These are phyloP conservation scores for Hycleus cichorii DNA, from an alignment of 1,140 invertebrate species.

Conservation along the genomic window DNA sequence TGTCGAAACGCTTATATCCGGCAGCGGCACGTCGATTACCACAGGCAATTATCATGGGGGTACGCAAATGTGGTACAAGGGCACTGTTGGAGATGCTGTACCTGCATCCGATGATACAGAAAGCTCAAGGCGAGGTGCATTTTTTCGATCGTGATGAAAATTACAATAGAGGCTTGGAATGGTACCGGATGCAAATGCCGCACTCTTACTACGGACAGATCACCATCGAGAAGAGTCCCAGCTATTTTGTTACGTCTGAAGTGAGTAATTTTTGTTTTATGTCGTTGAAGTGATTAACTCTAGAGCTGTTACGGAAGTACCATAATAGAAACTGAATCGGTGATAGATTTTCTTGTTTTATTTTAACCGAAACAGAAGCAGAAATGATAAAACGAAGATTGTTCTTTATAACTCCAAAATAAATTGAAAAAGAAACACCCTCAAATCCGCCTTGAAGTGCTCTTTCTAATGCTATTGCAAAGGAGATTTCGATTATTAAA, in stretches of 20 bases:
- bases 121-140: conserved; percentile 87
- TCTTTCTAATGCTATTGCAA: no score
- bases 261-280: conserved; percentile 46
- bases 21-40: conserved; percentile 31
- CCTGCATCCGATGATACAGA: conserved; percentile 86
- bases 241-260: conserved; percentile 94
- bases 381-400: no score
- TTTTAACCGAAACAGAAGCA: no score
- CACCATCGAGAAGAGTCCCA: conserved; percentile 95
- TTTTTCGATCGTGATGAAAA: conserved; percentile 92
- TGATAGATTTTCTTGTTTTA: no score
- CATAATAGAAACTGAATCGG: no score
- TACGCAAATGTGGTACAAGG: conserved; percentile 88
- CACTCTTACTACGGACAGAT: conserved; percentile 81
- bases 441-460: no score
- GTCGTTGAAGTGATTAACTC: no score
- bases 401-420: no score
- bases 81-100: conserved; percentile 92
- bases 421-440: no score
- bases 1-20: conserved; percentile 34
- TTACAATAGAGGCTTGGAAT: conserved; percentile 82
- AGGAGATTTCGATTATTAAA: no score
- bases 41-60: conserved; percentile 80
- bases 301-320: no score
- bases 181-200: conserved; percentile 91